These are phyloP conservation scores for Zosterops pallidus DNA, from an alignment of 2,113 vertebrate genomes.

Conservation along the genomic window DNA sequence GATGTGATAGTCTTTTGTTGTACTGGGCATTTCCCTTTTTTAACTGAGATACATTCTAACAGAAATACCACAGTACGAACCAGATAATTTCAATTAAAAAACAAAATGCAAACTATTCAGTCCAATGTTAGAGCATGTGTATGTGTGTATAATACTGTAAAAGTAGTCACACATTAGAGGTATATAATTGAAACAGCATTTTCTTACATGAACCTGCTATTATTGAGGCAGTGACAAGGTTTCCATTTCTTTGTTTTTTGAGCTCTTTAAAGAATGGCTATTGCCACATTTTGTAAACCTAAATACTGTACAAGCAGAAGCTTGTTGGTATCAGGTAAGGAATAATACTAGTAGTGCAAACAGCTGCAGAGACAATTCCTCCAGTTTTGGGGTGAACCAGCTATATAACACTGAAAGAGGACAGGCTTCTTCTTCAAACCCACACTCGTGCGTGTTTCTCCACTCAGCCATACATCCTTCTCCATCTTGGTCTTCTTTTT, in stretches of 20 bases:
- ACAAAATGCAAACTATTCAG: constrained; percentile 22
- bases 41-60: constrained; percentile 36
- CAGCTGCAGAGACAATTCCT: constrained; percentile 45
- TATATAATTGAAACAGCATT: constrained; percentile 64
- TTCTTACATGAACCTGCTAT: constrained; percentile 63
- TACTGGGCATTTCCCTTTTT: constrained; percentile 53
- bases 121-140: constrained; percentile 26
- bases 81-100: constrained; percentile 27
- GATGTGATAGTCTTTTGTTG: constrained; percentile 18
- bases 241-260: constrained; percentile 62
- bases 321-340: constrained; percentile 61
- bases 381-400: constrained; percentile 39
- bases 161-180: constrained; percentile 67
- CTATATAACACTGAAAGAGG: constrained; percentile 16
- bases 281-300: constrained; percentile 59
- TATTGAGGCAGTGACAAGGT: constrained; percentile 42
- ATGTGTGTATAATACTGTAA: constrained; percentile 58
- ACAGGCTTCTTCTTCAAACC: neutral
- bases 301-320: constrained; percentile 65
- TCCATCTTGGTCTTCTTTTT: constrained; percentile 10
- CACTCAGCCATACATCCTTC: constrained; percentile 38
- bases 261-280: constrained; percentile 49
- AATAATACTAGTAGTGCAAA: constrained; percentile 75
- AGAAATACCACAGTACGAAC: constrained; percentile 48
- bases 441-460: constrained; percentile 10